A percentile compares a stretch with the other conserved stretches of the same genome.
Evolutionary conservation across 2,113 vertebrate species (phyloP).

Genomic region (Rhabdomys dilectus): DNA sequence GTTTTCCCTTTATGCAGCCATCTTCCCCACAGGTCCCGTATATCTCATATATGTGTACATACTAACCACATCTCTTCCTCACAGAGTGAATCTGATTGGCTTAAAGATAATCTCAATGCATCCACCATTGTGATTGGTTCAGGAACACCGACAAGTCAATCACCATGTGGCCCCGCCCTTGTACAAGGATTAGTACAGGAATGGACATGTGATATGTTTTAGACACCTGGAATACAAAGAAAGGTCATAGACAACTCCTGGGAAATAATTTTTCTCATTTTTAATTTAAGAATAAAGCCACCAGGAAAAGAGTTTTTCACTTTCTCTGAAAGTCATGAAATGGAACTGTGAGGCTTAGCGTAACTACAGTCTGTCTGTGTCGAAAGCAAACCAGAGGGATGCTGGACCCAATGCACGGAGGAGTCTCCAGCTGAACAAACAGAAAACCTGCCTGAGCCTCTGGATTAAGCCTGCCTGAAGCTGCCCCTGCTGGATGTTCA

Average conservation of each 20-base stretch:
- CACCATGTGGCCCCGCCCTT: not conserved
- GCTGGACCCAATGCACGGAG: not conserved
- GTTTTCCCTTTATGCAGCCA: not conserved
- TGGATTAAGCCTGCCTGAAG: conserved; percentile 30
- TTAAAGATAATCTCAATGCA: not conserved
- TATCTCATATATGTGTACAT: too few species aligned
- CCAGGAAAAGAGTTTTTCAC: conserved; percentile 13
- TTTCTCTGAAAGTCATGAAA: conserved; percentile 58
- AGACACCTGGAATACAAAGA: conserved; percentile 22
- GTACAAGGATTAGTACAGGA: not conserved
- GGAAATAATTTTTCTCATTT: conserved; percentile 50
- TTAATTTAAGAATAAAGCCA: conserved; percentile 2
- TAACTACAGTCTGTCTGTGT: not conserved
- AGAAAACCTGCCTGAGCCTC: not conserved
- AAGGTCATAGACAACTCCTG: conserved; percentile 15
- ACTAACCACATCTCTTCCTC: not conserved
- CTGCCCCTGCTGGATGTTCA: not conserved
- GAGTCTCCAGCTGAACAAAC: conserved; percentile 47
- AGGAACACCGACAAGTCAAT: not conserved
- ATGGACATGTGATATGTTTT: not conserved
- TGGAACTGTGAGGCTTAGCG: not conserved
- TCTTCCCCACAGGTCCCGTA: not conserved
- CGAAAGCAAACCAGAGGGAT: not conserved
- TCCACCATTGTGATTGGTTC: not conserved
- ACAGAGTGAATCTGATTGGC: not conserved